Percentiles rank a stretch among this genome's conserved stretches.
Evolutionary conservation across 2,797 vertebrate species (phyloP).

Genomic region (Cirrhinus mrigala): DNA sequence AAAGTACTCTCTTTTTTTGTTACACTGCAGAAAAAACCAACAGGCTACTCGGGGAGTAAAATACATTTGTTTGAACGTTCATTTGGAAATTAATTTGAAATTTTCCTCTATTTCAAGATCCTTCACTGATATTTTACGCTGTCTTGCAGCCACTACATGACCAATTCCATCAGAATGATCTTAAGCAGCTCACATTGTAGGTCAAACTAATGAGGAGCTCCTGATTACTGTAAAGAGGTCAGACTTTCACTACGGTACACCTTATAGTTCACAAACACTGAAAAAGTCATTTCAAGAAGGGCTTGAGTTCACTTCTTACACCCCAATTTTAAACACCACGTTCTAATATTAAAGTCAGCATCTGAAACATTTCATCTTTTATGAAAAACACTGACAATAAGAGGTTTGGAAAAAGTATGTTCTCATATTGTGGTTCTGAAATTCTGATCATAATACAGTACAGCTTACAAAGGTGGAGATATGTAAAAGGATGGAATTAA

Average conservation of each 20-base stretch:
- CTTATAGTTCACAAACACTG: conserved; percentile 18
- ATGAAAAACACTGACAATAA: conserved; percentile 23
- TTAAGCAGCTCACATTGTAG: conserved; percentile 1
- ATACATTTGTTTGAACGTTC: not conserved
- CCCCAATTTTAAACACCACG: not conserved
- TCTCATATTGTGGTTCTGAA: not conserved
- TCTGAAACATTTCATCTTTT: not conserved
- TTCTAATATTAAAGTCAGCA: conserved; percentile 25
- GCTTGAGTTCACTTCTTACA: not conserved
- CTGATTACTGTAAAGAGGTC: not conserved
- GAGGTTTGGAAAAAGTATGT: not conserved
- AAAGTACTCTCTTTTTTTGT: too few species aligned
- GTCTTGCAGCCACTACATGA: not conserved
- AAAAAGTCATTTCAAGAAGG: conserved; percentile 13
- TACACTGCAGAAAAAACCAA: too few species aligned
- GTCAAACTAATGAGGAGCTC: not conserved
- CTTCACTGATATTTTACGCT: not conserved
- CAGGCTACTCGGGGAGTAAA: too few species aligned
- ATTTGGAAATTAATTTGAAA: not conserved
- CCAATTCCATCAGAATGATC: not conserved
- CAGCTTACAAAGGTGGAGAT: conserved; percentile 50
- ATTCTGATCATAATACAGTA: not conserved
- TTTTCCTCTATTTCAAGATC: not conserved
- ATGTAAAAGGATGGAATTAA: conserved; percentile 67
- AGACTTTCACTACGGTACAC: conserved; percentile 17